Evolutionary conservation across 2,797 vertebrate genomes (phyloP).

Genomic region (Sebastiscus albofasciatus): DNA sequence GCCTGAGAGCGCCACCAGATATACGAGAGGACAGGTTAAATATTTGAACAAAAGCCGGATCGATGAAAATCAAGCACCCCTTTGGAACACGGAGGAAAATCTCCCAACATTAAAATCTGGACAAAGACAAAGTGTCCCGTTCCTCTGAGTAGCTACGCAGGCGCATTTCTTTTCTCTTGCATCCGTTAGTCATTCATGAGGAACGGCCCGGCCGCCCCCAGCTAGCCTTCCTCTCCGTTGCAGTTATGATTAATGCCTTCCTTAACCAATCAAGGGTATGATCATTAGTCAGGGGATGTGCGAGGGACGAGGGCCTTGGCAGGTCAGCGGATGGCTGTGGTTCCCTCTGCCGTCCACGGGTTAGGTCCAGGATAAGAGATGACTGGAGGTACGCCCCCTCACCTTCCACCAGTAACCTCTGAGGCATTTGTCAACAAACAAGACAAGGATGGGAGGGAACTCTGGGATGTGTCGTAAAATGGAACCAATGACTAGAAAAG

Average conservation of each 20-base stretch:
- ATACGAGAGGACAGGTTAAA: constrained; percentile 48
- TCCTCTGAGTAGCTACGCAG: constrained; percentile 30
- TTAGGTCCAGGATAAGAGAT: constrained; percentile 67
- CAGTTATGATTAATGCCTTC: constrained; percentile 77
- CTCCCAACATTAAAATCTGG: constrained; percentile 50
- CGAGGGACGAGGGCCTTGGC: constrained; percentile 49
- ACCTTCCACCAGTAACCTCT: constrained; percentile 50
- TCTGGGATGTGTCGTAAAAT: constrained; percentile 17
- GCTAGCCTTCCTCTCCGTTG: constrained; percentile 49
- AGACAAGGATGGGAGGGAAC: neutral
- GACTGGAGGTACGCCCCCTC: constrained; percentile 61
- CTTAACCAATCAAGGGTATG: constrained; percentile 76
- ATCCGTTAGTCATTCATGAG: constrained; percentile 67
- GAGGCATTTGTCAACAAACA: constrained; percentile 52
- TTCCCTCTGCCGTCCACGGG: constrained; percentile 19
- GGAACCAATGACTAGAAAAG: constrained; percentile 5
- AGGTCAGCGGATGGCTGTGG: constrained; percentile 59
- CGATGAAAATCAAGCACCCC: constrained; percentile 48
- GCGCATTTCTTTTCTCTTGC: constrained; percentile 49
- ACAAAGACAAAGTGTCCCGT: constrained; percentile 60
- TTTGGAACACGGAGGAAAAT: constrained; percentile 23
- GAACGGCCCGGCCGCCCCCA: constrained; percentile 51
- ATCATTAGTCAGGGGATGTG: constrained; percentile 75
- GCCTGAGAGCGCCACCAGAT: constrained; percentile 33
- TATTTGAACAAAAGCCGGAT: constrained; percentile 67